Conservation (phyloP, 2,113 vertebrate genomes). For the Guaruba guarouba region DNA sequence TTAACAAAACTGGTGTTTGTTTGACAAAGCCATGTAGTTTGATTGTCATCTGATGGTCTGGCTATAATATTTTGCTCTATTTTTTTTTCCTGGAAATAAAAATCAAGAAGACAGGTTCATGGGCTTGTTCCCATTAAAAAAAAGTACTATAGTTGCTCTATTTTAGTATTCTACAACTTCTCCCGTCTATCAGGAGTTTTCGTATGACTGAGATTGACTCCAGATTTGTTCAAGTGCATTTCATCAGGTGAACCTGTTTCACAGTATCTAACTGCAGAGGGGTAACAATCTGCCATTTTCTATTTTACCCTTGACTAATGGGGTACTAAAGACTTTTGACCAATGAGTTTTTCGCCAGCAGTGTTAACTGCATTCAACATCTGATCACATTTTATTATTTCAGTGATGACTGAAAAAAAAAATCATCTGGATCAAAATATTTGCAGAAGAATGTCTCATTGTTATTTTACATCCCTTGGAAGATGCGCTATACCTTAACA, state of each 20-base stretch:
- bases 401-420: background rate
- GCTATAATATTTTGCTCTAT: background rate
- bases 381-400: background rate
- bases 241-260: background rate
- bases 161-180: background rate
- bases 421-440: background rate
- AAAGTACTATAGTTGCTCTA: background rate
- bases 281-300: background rate
- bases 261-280: background rate
- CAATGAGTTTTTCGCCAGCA: background rate
- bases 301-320: background rate
- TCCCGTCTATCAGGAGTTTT: background rate
- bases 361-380: background rate
- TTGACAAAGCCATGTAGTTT: background rate
- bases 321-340: background rate
- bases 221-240: background rate
- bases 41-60: background rate
- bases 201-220: background rate
- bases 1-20: background rate
- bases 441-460: background rate
- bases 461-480: background rate
- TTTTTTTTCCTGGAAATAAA: background rate
- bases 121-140: background rate
- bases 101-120: background rate
- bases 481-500: background rate